Evolutionary conservation across 2,797 vertebrate species (phyloP), one percentile per base, ranked within the genome.

Genomic region (Sebastes kiyomatsui): DNA sequence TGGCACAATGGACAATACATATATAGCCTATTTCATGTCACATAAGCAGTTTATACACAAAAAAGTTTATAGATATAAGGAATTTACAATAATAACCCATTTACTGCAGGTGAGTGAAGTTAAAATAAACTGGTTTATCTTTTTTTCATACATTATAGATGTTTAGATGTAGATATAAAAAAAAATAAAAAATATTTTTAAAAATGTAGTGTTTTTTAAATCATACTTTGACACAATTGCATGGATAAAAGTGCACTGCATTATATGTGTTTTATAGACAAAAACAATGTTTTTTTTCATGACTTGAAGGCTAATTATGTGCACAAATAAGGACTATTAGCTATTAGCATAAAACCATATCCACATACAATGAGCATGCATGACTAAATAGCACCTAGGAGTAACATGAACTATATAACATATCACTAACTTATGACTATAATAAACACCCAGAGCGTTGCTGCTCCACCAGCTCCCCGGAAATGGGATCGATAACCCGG

Each of bases 1-100:
- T 49, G 56, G 85, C 78, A 88, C 86, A 88, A 79, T 69, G 59
- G 55, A 7, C 66, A 30, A 56, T 11, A n/a, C 4, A 52, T 46
- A 49, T 42, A 16, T 16, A 9, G 20, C 20, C 20, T 52, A 76
- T 60, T 27, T 72, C 18, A 65, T 67, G 46, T 75, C 23, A 64
- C 33, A 80, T 54, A 35, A 46, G 23, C 67, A 69, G 16, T 66
- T 74, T 46, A 35, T 20, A 58, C 2, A 75, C 11, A 77, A 70
- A 68, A 82, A 84, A 84, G 64, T 87, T 65, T 52, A 33, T 4
- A 25, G 18, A 65, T 3, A 59, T 49, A 13, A 32, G 4, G 7
- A 5, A 54, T 11, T 1, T 12, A 30, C 18, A 25, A 25, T 7
- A 46, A 23, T 30, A n/a, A 35, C 28, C 1, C 4, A 8, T n/a